Evolutionary conservation across 2,797 vertebrate genomes (phyloP), one percentile per base, ranked within the genome.

Genomic region (Hydrolagus colliei): DNA sequence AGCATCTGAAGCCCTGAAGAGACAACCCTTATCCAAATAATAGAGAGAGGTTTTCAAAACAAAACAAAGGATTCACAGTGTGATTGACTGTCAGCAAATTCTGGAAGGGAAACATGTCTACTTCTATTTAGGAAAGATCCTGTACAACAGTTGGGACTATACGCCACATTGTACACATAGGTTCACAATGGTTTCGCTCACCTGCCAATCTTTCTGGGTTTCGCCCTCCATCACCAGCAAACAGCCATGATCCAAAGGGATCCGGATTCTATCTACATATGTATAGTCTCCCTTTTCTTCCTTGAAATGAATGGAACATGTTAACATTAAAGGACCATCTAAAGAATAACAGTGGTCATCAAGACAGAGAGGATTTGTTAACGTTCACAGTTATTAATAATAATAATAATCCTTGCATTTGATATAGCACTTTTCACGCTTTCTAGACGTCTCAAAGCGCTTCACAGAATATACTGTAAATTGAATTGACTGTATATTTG

Each of bases 151-250:
- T 52, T 22, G 4, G 27, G 1, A 63, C 14, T 41, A 52, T 41
- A 2, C 1, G 0, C 65, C 67, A 85, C 5, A 16, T 32, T 14
- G 52, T 75, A 27, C 85, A 84, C 9, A 32, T 0, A 0, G 0
- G 6, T 22, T 2, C 20, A 32, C 0, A 74, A 22, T 35, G 0
- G 0, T 20, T 9, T 0, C 0, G 86, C 90, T 90, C 89, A 99
- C 98, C 97, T 99, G 97, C 97, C 98, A 99, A 10, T 99, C 97
- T 0, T 95, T 95, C 88, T 99, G 97, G 0, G 95, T 96, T 10
- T 96, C 95, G 87, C 96, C 98, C 82, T 97, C 96, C 98, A 99
- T 98, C 79, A 98, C 65, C 87, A 99, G 89, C 84, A 99, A 93
- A 16, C 95, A 95, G 59, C 98, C 97, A 0, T 97, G 97, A 87